Evolutionary conservation across 2,888 invertebrate genomes (phyloP).

Genomic region (Polymixis flavicincta): DNA sequence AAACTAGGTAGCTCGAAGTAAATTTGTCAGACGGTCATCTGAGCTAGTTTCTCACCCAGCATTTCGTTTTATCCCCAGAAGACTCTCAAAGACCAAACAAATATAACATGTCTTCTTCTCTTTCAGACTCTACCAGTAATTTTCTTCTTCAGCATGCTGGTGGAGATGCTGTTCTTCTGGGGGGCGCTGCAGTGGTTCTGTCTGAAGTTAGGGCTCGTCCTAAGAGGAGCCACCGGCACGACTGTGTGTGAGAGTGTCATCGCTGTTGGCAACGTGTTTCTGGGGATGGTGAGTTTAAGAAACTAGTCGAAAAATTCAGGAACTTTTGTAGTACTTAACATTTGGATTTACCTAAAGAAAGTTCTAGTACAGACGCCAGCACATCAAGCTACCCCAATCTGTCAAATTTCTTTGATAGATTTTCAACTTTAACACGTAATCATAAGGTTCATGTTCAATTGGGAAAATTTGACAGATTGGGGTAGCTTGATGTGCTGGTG

Average conservation of each 20-base stretch:
- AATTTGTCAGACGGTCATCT: neutral
- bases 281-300: slow-evolving; percentile 94
- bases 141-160: slow-evolving; percentile 97
- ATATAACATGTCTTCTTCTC: neutral
- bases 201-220: slow-evolving; percentile 94
- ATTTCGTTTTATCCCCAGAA: neutral
- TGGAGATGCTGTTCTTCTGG: slow-evolving; percentile 96
- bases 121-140: slow-evolving; percentile 95
- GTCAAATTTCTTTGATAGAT: too few species aligned
- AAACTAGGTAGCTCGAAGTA: neutral
- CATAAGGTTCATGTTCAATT: too few species aligned
- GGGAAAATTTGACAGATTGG: too few species aligned
- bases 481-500: too few species aligned
- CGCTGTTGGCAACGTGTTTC: slow-evolving; percentile 97
- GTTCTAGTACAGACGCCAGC: too few species aligned
- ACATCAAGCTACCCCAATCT: too few species aligned
- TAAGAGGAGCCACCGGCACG: slow-evolving; percentile 92
- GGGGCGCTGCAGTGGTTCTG: slow-evolving; percentile 97
- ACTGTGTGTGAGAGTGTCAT: slow-evolving; percentile 98
- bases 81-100: neutral
- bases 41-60: neutral
- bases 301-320: too few species aligned
- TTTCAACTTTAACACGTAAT: too few species aligned
- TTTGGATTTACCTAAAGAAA: too few species aligned
- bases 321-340: too few species aligned